Base-by-base conservation (phyloP, 2,888 invertebrate species). In the Oligia strigilis region DNA sequence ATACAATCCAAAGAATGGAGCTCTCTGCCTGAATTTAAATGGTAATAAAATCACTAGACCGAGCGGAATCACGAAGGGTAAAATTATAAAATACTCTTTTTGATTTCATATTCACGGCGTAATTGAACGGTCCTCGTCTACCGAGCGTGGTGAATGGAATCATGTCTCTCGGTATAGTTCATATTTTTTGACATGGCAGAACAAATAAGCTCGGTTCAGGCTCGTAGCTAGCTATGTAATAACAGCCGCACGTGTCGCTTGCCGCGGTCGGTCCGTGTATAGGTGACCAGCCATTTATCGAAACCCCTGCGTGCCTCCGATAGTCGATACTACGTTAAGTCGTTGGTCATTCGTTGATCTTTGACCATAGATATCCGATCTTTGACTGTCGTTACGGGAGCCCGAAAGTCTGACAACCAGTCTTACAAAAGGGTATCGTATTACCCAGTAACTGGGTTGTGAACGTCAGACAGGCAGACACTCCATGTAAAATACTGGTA, bases 31-130 rank as follows among this genome's bases (percentile, higher is more conserved):
- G 29, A 70, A 58, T 81, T n/a, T 36, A 84, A 83, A 81, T 64
- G 69, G 64, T 83, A 83, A 70, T 78, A 49, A 81, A 83, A 55
- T 36, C 84, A 81, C 69, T 65, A 65, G 84, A 83, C 58, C 84
- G 81, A 69, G 19, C 19, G 49, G 23, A 83, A 58, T 83, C 49
- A 78, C 49, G 79, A 78, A 70, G 84, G 81, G 81, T 81, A 65
- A 65, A 43, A 81, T 70, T 65, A 58, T 78, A 58, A 70, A 83
- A 64, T 70, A 43, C 62, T 69, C 14, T 78, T 78, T 78, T 70
- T 70, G 29, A 70, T 70, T 83, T 70, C 55, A 78, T 83, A 65
- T 81, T 64, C 40, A 84, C 55, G 62, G 46, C 9, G 0, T 69
- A 69, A 80, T 80, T 69, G 46, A 69, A 29, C 40, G 36, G 52